Conservation (phyloP, 2,797 vertebrate species). For the Chaetodon trifasciatus region DNA sequence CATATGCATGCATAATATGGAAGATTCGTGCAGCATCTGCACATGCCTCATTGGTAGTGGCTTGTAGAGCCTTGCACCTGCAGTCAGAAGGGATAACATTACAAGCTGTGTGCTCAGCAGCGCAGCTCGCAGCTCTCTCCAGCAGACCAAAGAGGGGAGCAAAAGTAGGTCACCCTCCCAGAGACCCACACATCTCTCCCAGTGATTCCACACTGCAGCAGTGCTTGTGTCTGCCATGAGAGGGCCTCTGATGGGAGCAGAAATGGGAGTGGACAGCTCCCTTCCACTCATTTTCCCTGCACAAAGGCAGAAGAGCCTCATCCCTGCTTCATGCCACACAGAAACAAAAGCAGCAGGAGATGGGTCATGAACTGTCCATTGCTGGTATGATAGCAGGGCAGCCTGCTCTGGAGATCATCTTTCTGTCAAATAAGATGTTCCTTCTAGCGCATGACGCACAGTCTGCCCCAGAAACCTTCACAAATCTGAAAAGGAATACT, state of each 20-base stretch:
- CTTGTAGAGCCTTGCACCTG: constrained; percentile 69
- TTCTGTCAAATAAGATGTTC: not conserved
- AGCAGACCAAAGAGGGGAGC: constrained; percentile 63
- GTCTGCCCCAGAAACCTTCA: constrained; percentile 3
- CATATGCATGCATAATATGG: constrained; percentile 58
- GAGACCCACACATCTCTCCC: constrained; percentile 75
- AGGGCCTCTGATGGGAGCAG: constrained; percentile 51
- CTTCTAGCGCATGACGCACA: not conserved
- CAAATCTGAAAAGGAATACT: not conserved
- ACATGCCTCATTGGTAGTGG: constrained; percentile 44
- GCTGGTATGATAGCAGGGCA: constrained; percentile 22
- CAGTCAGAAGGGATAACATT: constrained; percentile 68
- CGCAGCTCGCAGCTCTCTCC: constrained; percentile 51
- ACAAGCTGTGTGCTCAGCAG: constrained; percentile 64
- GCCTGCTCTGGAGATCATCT: constrained; percentile 9
- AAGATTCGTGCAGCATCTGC: constrained; percentile 32
- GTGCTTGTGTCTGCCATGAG: constrained; percentile 70
- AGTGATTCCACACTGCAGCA: constrained; percentile 56
- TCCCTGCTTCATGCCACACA: constrained; percentile 20
- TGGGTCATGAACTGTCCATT: not conserved
- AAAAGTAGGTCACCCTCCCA: constrained; percentile 86
- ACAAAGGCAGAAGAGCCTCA: constrained; percentile 12
- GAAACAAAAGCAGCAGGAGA: constrained; percentile 26
- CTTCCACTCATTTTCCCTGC: constrained; percentile 12
- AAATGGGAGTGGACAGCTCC: constrained; percentile 66